Conservation (phyloP, 2,888 invertebrate species). For the Lochmaea capreae region DNA sequence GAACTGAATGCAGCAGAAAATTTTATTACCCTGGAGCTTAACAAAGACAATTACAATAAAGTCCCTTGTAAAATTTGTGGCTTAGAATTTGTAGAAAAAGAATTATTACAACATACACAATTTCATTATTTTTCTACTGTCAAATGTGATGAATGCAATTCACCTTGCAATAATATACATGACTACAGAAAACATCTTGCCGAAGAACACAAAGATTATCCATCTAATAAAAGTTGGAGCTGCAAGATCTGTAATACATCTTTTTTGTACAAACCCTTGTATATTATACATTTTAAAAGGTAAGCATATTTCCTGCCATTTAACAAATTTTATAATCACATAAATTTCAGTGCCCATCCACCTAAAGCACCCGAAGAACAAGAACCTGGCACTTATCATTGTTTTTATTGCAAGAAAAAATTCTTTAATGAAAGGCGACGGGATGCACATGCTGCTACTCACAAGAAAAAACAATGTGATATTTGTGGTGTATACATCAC, state of each 20-base stretch:
- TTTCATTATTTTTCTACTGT: conserved; percentile 44
- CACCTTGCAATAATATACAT: conserved; percentile 40
- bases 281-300: conserved; percentile 47
- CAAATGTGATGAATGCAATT: conserved; percentile 44
- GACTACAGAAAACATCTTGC: conserved; percentile 40
- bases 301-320: conserved; percentile 1
- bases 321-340: not conserved
- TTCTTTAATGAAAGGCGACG: conserved; percentile 44
- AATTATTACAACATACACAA: conserved; percentile 47
- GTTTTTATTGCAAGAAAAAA: conserved; percentile 48
- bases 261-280: conserved; percentile 50
- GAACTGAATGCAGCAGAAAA: not conserved
- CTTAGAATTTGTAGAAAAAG: conserved; percentile 41
- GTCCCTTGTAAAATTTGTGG: conserved; percentile 50
- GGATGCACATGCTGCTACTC: conserved; percentile 52
- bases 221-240: conserved; percentile 34
- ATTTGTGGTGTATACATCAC: conserved; percentile 55
- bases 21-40: conserved; percentile 12
- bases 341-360: conserved; percentile 26
- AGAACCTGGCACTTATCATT: conserved; percentile 35
- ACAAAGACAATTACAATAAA: conserved; percentile 26
- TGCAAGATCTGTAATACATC: conserved; percentile 47
- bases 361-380: conserved; percentile 17
- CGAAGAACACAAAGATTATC: conserved; percentile 32
- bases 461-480: conserved; percentile 56